These are phyloP conservation scores for Zapus hudsonius DNA, from an alignment of 2,113 vertebrate species.

Conservation along the genomic window DNA sequence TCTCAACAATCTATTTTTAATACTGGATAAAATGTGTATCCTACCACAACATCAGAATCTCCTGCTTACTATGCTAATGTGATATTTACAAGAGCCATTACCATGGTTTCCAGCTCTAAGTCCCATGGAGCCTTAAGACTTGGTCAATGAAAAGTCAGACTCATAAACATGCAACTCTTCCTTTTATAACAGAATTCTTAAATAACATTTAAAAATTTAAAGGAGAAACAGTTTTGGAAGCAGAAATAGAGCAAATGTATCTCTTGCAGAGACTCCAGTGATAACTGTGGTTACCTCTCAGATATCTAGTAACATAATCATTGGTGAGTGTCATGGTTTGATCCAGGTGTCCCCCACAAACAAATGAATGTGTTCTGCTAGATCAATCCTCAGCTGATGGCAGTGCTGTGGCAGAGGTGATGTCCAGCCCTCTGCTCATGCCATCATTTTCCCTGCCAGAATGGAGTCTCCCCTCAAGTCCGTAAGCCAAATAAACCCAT, in stretches of 20 bases:
- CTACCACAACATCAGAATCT: slow-evolving; percentile 57
- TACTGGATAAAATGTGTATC: slow-evolving; percentile 25
- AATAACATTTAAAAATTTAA: neutral
- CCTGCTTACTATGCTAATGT: slow-evolving; percentile 63
- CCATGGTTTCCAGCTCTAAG: slow-evolving; percentile 63
- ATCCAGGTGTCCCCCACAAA: too few relatives aligned
- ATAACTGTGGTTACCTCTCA: slow-evolving; percentile 8
- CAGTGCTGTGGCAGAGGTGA: too few relatives aligned
- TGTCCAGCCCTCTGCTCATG: too few relatives aligned
- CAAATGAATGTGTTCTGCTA: too few relatives aligned
- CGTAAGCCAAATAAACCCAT: too few relatives aligned
- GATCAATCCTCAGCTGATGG: too few relatives aligned
- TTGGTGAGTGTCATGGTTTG: too few relatives aligned
- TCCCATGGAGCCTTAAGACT: slow-evolving; percentile 65
- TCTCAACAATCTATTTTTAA: slow-evolving; percentile 73
- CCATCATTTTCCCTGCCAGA: too few relatives aligned
- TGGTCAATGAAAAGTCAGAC: slow-evolving; percentile 72
- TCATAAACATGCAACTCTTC: slow-evolving; percentile 54
- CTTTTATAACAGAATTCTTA: slow-evolving; percentile 40
- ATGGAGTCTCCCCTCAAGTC: too few relatives aligned
- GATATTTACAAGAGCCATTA: slow-evolving; percentile 72
- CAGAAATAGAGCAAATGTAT: neutral
- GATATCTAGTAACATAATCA: slow-evolving; percentile 45
- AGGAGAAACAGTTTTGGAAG: slow-evolving; percentile 42
- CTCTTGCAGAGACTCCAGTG: slow-evolving; percentile 22